Base-by-base conservation (phyloP, 2,888 invertebrate genomes). In the Volucella inanis region DNA sequence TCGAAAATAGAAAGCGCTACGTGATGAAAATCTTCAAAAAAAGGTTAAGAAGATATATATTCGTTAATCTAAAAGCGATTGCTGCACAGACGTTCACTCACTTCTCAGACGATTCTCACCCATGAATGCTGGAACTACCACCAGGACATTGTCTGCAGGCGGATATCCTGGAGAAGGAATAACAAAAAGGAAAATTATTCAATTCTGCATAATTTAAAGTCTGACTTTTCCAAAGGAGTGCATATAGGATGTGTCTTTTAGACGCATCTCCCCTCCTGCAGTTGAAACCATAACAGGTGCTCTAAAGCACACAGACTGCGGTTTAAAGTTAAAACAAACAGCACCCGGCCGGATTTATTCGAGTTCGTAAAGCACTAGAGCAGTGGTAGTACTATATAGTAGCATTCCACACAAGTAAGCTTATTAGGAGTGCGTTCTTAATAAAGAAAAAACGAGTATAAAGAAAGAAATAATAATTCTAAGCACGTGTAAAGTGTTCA, bases 401-500 rank as follows among this genome's bases (percentile, higher is more conserved):
- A 43, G 52, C 50, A 52, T 61, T 55, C 41, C 1, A 11, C 54
- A 62, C 62, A 64, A 15, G 41, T 18, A 12, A 41, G 61, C 64
- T 71, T 78, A 64, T 71, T 64, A 64, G 65, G 45, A 38, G 41
- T 72, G 12, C 43, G 50, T 43, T 50, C 9, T 61, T 41, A 54
- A 11, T 14, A n/a, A 41, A 76, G 1, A 0, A 18, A 18, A 22
- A 22, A n/a, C n/a, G n/a, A n/a, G n/a, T n/a, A n/a, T n/a, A n/a
- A 6, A 31, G 2, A 31, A 31, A 31, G 6, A 31, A 0, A 31
- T 31, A 6, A 6, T 4, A 31, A 31, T 85, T 67, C 85, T 1
- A 49, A 68, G 68, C 80, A 85, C 85, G 80, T 85, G 80, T 64
- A 80, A 80, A 85, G 75, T 85, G 85, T 85, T 85, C 80, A 85